phyloP scores from a whole-genome alignment of 2,888 invertebrate genomes.

The Dynastes hyllus region DNA sequence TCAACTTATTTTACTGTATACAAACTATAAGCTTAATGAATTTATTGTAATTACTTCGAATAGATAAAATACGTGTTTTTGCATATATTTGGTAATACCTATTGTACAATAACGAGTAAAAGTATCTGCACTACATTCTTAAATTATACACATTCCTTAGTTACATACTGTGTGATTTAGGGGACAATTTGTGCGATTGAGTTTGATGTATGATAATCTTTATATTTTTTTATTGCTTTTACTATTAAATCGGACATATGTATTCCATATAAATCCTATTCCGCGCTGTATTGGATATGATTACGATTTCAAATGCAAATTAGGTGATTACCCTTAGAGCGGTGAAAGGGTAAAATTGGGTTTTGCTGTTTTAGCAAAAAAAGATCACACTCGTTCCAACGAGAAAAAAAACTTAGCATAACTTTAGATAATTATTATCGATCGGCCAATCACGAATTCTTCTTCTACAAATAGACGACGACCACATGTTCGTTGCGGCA shows the following conservation, averaged over 20 bases:
- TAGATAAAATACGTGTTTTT: too few species aligned
- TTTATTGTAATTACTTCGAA: too few species aligned
- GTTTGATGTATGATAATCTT: too few species aligned
- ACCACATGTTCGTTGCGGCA: conserved; percentile 34
- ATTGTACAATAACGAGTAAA: too few species aligned
- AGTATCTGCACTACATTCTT: too few species aligned
- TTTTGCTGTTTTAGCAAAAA: conserved; percentile 13
- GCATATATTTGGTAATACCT: too few species aligned
- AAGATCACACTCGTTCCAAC: conserved; percentile 11
- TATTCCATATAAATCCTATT: neutral
- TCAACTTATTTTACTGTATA: too few species aligned
- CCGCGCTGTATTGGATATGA: neutral
- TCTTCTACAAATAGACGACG: conserved; percentile 46
- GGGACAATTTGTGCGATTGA: too few species aligned
- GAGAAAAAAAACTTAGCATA: conserved; percentile 30
- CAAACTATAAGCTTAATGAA: too few species aligned
- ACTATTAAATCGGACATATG: neutral
- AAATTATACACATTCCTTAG: too few species aligned
- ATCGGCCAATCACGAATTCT: conserved; percentile 34
- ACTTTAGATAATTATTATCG: conserved; percentile 44
- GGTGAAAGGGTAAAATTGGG: too few species aligned
- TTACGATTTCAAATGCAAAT: conserved; percentile 27
- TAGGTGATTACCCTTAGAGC: neutral
- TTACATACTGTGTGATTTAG: too few species aligned
- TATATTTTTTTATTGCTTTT: neutral